Base-by-base conservation (phyloP, 2,888 invertebrate genomes). In the Apamea anceps region DNA sequence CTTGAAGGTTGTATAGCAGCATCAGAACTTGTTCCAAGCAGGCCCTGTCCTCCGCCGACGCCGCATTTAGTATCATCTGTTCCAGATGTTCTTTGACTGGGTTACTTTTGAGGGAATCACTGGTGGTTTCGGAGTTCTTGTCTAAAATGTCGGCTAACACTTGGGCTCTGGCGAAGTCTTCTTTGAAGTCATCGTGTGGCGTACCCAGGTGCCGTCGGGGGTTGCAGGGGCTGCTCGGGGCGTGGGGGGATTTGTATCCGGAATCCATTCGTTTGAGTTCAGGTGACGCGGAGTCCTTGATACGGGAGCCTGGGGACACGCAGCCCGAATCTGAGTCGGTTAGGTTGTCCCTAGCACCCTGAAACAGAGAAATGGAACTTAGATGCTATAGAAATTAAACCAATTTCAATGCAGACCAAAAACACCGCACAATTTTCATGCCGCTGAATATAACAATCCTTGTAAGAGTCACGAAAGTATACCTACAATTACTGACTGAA, bases 11-110 rank as follows among this genome's bases (percentile, higher is more conserved):
- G 92, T 98, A 97, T 82, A 98, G 94, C 89, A 98, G 94, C 93
- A 97, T 97, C 80, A 98, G 92, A 72, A 98, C 96, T 92, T 98
- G 98, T 89, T 98, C 97, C 90, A 98, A 94, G 88, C 98, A 98
- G 73, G 97, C 96, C 91, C 97, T 97, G 89, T 98, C 98, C 62
- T 97, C 97, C 80, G 97, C 97, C 32, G 97, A 96, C 25, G 95
- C 95, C 68, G 97, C 96, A 77, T 96, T 97, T 87, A 97, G 83
- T 85, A 97, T 96, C 97, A 97, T 97, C 90, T 96, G 96, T 86
- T 97, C 97, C 72, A 97, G 88, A 89, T 96, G 97, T 57, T 97
- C 97, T 87, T 96, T 97, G 81, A 97, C 96, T 81, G 96, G 96
- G 83, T 96, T 97, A 85, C 95, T 96, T 87, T 94, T 96, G 82